Conservation (phyloP, 2,888 invertebrate species). For the Epirrhoe tristata region DNA sequence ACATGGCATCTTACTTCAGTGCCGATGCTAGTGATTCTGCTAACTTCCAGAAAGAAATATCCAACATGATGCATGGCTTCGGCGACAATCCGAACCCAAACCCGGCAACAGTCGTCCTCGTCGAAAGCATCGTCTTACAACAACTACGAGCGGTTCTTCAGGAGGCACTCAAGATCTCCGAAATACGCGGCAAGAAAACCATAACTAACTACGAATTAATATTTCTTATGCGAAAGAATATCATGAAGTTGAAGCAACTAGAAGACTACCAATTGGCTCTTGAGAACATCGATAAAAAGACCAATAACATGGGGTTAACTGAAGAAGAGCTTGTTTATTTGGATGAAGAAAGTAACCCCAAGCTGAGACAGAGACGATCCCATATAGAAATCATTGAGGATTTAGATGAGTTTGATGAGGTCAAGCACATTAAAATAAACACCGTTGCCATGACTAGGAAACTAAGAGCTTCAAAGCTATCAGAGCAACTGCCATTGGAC, state of each 20-base stretch:
- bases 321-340: conserved; percentile 57
- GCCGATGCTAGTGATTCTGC: conserved; percentile 68
- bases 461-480: conserved; percentile 85
- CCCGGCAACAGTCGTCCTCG: conserved; percentile 91
- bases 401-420: conserved; percentile 85
- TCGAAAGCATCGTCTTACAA: conserved; percentile 93
- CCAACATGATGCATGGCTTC: conserved; percentile 96
- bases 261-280: conserved; percentile 89
- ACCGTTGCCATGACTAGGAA: conserved; percentile 84
- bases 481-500: conserved; percentile 80
- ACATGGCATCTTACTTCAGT: conserved; percentile 76
- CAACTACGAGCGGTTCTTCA: conserved; percentile 92
- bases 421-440: conserved; percentile 82
- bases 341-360: conserved; percentile 83
- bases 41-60: conserved; percentile 89
- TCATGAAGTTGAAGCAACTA: conserved; percentile 90
- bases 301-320: conserved; percentile 12
- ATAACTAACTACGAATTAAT: conserved; percentile 88
- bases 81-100: conserved; percentile 94
- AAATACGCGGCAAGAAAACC: conserved; percentile 86
- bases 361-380: conserved; percentile 72
- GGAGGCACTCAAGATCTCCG: conserved; percentile 89
- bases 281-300: conserved; percentile 68
- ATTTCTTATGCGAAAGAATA: conserved; percentile 93
- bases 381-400: conserved; percentile 82